Percentiles rank a stretch among this genome's conserved stretches.
Evolutionary conservation across 2,888 invertebrate species (phyloP).

Genomic region (Linnaemya vulpina): DNA sequence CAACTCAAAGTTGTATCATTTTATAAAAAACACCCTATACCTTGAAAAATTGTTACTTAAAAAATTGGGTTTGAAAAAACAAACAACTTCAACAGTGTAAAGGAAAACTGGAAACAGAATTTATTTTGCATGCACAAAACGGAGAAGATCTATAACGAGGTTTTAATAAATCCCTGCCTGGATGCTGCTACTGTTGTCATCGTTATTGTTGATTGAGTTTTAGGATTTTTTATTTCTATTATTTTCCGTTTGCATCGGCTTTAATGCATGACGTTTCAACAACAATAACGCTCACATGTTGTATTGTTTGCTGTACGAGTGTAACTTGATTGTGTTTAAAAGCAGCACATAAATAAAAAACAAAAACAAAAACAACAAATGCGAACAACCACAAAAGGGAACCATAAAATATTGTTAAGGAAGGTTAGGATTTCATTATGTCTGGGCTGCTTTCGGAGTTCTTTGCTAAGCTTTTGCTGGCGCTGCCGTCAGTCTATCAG

Average conservation of each 20-base stretch:
- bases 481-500: slow-evolving; percentile 4
- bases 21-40: no score
- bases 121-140: neutral
- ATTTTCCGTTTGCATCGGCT: slow-evolving; percentile 18
- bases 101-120: neutral
- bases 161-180: slow-evolving; percentile 51
- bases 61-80: neutral
- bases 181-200: slow-evolving; percentile 23
- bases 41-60: neutral
- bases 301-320: slow-evolving; percentile 34
- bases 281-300: slow-evolving; percentile 46
- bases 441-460: slow-evolving; percentile 29
- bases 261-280: slow-evolving; percentile 59
- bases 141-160: slow-evolving; percentile 39
- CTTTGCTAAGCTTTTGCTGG: slow-evolving; percentile 37
- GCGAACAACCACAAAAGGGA: neutral
- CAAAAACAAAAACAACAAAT: slow-evolving; percentile 5
- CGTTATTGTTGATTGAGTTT: neutral
- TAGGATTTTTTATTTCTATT: neutral
- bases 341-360: neutral
- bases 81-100: neutral
- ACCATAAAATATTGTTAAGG: slow-evolving; percentile 64
- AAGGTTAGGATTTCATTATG: slow-evolving; percentile 72
- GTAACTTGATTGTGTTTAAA: neutral
- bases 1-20: no score